These are phyloP conservation scores for Xanthorhoe designata DNA, from an alignment of 2,888 invertebrate species.

Conservation along the genomic window DNA sequence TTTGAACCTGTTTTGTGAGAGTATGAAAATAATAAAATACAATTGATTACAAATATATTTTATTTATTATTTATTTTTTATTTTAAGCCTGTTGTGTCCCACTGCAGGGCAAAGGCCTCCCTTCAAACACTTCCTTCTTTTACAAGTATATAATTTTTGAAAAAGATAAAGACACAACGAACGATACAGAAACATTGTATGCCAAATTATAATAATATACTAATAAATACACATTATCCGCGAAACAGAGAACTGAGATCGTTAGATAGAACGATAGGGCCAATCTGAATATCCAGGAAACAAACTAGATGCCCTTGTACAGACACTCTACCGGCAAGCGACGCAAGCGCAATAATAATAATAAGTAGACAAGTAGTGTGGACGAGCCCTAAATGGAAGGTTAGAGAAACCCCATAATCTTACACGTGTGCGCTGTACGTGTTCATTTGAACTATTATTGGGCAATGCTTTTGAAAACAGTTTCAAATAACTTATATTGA, in stretches of 20 bases:
- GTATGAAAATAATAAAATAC: no score
- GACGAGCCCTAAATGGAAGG: conserved; percentile 59
- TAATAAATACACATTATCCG: conserved; percentile 28
- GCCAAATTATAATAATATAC: conserved; percentile 29
- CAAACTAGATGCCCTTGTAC: conserved; percentile 76
- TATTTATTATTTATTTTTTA: no score
- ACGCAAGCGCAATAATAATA: conserved; percentile 54
- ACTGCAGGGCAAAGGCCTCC: no score
- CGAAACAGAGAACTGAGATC: conserved; percentile 26
- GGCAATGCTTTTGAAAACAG: conserved; percentile 16
- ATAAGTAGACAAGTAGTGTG: conserved; percentile 34
- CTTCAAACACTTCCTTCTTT: no score
- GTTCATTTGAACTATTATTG: conserved; percentile 15
- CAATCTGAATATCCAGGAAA: conserved; percentile 70
- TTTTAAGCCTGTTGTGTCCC: no score
- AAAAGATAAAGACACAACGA: background rate
- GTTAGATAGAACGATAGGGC: conserved; percentile 54
- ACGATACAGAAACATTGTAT: conserved; percentile 16
- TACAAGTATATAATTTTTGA: no score
- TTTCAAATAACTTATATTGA: background rate
- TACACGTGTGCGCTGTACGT: conserved; percentile 37
- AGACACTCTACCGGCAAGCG: conserved; percentile 41
- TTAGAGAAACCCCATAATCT: conserved; percentile 54
- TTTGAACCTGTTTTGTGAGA: no score
- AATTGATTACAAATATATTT: no score